These are phyloP conservation scores for Chelonia mydas DNA, from an alignment of 2,797 vertebrate genomes.

Conservation along the genomic window DNA sequence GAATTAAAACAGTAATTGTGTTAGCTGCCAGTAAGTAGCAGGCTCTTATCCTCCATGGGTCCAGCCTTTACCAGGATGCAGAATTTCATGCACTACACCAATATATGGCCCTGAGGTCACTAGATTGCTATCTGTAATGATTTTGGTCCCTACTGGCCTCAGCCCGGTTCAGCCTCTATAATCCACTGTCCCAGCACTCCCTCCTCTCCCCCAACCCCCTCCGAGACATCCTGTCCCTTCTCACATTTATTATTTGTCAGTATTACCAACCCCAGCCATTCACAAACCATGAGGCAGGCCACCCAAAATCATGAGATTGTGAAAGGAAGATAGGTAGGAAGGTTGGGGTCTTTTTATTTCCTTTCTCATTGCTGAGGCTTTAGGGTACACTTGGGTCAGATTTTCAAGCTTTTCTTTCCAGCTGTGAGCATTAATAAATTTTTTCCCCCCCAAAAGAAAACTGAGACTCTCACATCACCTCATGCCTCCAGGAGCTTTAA, in stretches of 20 bases:
- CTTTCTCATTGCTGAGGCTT: neutral
- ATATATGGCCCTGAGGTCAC: neutral
- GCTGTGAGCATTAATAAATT: neutral
- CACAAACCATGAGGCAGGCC: neutral
- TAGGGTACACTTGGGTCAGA: neutral
- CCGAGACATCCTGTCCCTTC: neutral
- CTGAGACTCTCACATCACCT: neutral
- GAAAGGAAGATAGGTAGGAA: neutral
- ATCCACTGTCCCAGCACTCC: neutral
- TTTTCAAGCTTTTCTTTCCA: neutral
- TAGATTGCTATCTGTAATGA: neutral
- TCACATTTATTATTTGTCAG: neutral
- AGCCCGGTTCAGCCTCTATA: neutral
- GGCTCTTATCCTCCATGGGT: neutral
- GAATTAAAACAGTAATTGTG: neutral
- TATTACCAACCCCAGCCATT: neutral
- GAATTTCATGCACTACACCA: neutral
- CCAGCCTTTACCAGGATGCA: neutral
- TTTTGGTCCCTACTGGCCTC: neutral
- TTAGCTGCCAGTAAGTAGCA: neutral
- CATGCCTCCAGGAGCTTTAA: neutral
- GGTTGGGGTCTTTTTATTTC: neutral
- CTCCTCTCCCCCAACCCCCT: fast-evolving
- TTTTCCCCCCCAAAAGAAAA: neutral
- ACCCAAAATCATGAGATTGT: neutral